Evolutionary conservation across 2,113 vertebrate species (phyloP), one percentile per base, ranked within the genome.

Genomic region (Strigops habroptila): DNA sequence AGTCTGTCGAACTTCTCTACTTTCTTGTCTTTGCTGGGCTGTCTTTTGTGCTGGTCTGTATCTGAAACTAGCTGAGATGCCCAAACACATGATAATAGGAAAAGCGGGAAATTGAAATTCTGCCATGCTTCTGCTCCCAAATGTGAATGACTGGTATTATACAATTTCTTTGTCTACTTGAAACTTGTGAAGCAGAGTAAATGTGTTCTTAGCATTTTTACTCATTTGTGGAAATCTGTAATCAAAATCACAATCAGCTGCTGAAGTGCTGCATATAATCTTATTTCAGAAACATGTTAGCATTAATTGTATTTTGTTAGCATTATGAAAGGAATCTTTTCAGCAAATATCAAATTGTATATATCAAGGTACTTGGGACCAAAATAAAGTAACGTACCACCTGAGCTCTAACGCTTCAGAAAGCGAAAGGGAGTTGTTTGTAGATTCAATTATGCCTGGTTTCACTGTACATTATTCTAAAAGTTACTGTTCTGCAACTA

Each of bases 221-320:
- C 43, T 77, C 5, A 73, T 82, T 85, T 91, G 33, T 79, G n/a
- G 30, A 70, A 94, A 70, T 80, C 53, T 55, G 28, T 68, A 94
- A 90, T 94, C 75, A 92, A 94, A 96, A 82, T 86, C 67, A 82
- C 82, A 86, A 74, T 90, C 75, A 86, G 44, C 63, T 86, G 22
- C 91, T 91, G 70, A 95, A 86, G 41, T 71, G 46, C n/a, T 65
- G 15, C 18, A 37, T 93, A 68, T 63, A 91, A 91, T 70, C n/a
- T 92, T 82, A 91, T 76, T 93, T 95, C 28, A 70, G 74, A 76
- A 90, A 71, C 11, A 49, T 18, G 17, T 59, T 88, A 87, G 46
- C 52, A 90, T 91, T 83, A 91, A 86, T 60, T 63, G 15, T 76
- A 77, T 77, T 93, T 89, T 86, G 79, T n/a, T 83, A 37, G 12